Evolutionary conservation across 2,113 vertebrate genomes (phyloP).

Genomic region (Ginglymostoma cirratum): DNA sequence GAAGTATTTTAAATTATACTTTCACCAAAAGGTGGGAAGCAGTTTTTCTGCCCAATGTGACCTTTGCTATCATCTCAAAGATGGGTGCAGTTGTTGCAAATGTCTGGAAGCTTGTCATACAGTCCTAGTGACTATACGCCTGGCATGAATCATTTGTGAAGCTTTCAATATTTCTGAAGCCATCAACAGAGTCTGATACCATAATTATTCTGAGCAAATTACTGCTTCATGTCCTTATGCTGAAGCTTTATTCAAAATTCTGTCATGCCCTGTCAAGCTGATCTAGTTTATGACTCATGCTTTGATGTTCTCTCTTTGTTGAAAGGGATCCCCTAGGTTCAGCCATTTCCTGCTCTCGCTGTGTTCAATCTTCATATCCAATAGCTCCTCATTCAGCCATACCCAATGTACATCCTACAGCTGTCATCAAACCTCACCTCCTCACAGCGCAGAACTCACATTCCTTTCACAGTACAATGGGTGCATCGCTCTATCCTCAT

Average conservation of each 20-base stretch:
- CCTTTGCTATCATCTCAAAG: not conserved
- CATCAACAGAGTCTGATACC: not conserved
- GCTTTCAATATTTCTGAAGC: not conserved
- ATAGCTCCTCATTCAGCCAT: not conserved
- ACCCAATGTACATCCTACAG: not conserved
- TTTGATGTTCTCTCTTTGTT: not conserved
- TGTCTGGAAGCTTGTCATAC: not conserved
- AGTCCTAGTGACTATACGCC: too few species aligned
- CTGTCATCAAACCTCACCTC: not conserved
- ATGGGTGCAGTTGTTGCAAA: not conserved
- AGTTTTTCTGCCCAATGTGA: not conserved
- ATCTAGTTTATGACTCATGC: not conserved
- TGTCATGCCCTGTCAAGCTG: not conserved
- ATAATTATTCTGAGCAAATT: not conserved
- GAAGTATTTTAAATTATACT: not conserved
- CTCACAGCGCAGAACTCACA: not conserved
- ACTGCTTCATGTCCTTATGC: not conserved
- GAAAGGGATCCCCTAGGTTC: not conserved
- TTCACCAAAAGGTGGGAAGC: not conserved
- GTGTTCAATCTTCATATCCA: not conserved
- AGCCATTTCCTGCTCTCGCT: not conserved
- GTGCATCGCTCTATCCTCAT: not conserved
- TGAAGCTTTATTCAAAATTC: not conserved
- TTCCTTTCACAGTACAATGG: not conserved
- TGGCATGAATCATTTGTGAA: not conserved